Evolutionary conservation across 2,113 vertebrate species (phyloP), one percentile per base, ranked within the genome.

Genomic region (Bubo blakistoni): DNA sequence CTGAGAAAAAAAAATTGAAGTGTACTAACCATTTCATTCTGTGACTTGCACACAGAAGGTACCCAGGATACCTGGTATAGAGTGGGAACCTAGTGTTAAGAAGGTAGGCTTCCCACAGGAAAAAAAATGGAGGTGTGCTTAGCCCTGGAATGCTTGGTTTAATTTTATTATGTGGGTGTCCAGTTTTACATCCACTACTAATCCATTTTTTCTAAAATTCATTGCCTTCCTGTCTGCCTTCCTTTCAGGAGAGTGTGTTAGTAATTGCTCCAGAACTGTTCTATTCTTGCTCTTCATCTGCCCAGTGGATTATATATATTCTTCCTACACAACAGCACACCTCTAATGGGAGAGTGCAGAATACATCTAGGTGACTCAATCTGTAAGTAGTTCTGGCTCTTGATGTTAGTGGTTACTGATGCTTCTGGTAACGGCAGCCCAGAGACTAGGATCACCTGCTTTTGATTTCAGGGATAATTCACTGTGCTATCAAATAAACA

Each of bases 1-100:
- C 22, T 57, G 14, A 40, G 8, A 5, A 1, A 22, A 63, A n/a
- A 86, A 62, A 22, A 36, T 17, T 15, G 8, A 38, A 27, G 16
- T 34, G 13, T 19, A 25, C 47, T 51, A 66, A 42, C 5, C 0
- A 24, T 70, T 72, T 59, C 19, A 71, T 80, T 6, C 36, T 67
- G 26, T 32, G 36, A 49, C 26, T n/a, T 76, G 15, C 4, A 62
- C 6, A 21, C 9, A 47, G 54, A 51, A 70, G 8, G 7, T 79
- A n/a, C 7, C 70, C 1, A 3, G 36, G 16, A 66, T 66, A 46
- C 1, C 29, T 34, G 6, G 7, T 14, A 27, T 0, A 57, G 13
- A 82, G 34, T 24, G 36, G 36, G 26, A 89, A 40, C 1, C 4
- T n/a, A 61, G 26, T 18, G 13, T 20, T 36, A 51, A 10, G 24